Base-by-base conservation (phyloP, 2,797 vertebrate genomes). In the Cossypha caffra region DNA sequence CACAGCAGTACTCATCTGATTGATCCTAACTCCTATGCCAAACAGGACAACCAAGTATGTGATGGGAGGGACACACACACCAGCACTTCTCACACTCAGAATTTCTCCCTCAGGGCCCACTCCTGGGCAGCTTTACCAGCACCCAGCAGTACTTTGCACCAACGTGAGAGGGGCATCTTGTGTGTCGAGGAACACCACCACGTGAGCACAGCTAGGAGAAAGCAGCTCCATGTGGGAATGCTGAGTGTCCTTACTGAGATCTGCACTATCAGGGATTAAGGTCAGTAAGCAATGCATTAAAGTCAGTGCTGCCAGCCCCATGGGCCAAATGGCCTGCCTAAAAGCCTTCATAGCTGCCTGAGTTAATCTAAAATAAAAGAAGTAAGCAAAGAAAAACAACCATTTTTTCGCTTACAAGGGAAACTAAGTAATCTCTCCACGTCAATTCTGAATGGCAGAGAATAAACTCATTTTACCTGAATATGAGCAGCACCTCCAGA, bases 281-380 rank as follows among this genome's bases (percentile, higher is more conserved):
- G 86, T 42, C 63, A 77, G 37, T 2, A 28, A 76, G 31, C 73
- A 83, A 72, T 21, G 72, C 68, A 76, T 64, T 93, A 87, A 73
- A 93, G 76, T 42, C 81, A 88, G 31, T 23, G 11, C 73, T 57
- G 48, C 52, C 69, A 90, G 77, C 75, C 76, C 91, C 35, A 5
- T 5, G 3, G 86, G 72, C 78, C 82, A 93, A 72, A 80, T n/a
- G 45, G 68, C 72, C 85, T 89, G 55, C 40, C 88, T 92, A 88
- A 96, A 96, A 95, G 90, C 87, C 59, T 94, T 94, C 83, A 51
- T 54, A 69, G 78, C 66, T 95, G 95, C 73, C 92, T 62, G 69
- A 88, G 51, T 35, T 64, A 78, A 85, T 92, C 94, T 91, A 57
- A 97, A 94, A 93, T 64, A 91, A 92, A 88, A 96, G 38, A 86